Evolutionary conservation across 2,888 invertebrate species (phyloP), one percentile per base, ranked within the genome.

Genomic region (Ichneumoninae sp.): DNA sequence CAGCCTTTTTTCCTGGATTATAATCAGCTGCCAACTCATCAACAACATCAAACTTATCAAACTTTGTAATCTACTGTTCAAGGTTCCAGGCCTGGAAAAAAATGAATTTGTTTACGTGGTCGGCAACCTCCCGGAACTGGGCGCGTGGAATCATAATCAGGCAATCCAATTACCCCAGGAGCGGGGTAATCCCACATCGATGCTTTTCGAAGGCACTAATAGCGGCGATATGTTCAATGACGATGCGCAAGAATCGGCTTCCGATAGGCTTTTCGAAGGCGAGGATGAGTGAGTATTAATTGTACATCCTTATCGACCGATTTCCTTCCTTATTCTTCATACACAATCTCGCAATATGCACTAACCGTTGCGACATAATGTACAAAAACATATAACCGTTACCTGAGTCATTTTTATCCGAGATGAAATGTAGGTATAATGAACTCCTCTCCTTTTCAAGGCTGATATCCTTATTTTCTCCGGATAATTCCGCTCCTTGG

Each of bases 131-230:
- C 92, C 93, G 13, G 93, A 93, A 81, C 87, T 93, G 30, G 93
- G 93, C 69, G 91, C 93, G 33, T 93, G 93, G 93, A 93, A 93
- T 87, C 93, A 93, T 78, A 93, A 93, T 54, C 93, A 93, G 83
- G 93, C 93, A 10, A 87, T 93, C 52, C 93, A 91, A 77, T 76
- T 93, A 44, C 87, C 90, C 6, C 91, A 89, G 85, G 93, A 93
- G 88, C 72, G 70, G 19, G 75, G 68, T 65, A 88, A 88, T 54
- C 86, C 84, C 79, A 88, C 86, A 44, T 88, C 87, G 16, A 75
- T 80, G 78, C 78, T 83, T 50, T 90, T 91, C 80, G 93, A 93
- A 16, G 88, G 87, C 79, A 91, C 90, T 30, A 90, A 88, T 77
- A 88, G 90, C 8, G 80, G 86, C 10, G 90, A 90, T 72, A 78